phyloP scores from a whole-genome alignment of 2,113 vertebrate genomes.

The Columbina picui region DNA sequence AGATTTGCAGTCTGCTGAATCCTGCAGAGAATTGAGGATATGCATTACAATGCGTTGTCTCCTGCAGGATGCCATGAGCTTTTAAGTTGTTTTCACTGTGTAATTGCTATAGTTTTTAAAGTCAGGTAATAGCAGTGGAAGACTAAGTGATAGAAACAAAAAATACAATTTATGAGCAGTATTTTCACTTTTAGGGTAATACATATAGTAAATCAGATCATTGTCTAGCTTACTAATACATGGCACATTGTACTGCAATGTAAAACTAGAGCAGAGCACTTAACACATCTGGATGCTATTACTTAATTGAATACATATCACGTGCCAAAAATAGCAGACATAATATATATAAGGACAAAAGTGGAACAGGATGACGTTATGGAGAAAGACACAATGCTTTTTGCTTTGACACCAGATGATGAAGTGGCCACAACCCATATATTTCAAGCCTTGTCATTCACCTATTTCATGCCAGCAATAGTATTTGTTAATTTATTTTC shows the following conservation, averaged over 20 bases:
- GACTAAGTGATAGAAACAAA: not conserved
- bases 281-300: not conserved
- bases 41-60: slow-evolving; percentile 34
- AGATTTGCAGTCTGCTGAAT: slow-evolving; percentile 61
- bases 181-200: slow-evolving; percentile 16
- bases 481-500: slow-evolving; percentile 1
- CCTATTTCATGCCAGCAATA: not conserved
- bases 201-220: slow-evolving; percentile 12
- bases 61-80: slow-evolving; percentile 36
- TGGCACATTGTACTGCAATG: not conserved
- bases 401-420: not conserved
- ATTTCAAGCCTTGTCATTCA: not conserved
- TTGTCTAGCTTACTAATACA: slow-evolving; percentile 32
- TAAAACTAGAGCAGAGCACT: not conserved
- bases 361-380: not conserved
- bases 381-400: not conserved
- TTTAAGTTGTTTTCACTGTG: slow-evolving; percentile 36
- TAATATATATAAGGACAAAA: not conserved
- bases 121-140: not conserved
- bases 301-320: not conserved
- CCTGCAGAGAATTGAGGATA: slow-evolving; percentile 59
- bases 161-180: not conserved
- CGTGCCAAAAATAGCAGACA: not conserved
- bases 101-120: slow-evolving; percentile 41
- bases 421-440: not conserved